phyloP scores from a whole-genome alignment of 92 coral and sea anemone genomes.

The Isaurus tuberculatus region DNA sequence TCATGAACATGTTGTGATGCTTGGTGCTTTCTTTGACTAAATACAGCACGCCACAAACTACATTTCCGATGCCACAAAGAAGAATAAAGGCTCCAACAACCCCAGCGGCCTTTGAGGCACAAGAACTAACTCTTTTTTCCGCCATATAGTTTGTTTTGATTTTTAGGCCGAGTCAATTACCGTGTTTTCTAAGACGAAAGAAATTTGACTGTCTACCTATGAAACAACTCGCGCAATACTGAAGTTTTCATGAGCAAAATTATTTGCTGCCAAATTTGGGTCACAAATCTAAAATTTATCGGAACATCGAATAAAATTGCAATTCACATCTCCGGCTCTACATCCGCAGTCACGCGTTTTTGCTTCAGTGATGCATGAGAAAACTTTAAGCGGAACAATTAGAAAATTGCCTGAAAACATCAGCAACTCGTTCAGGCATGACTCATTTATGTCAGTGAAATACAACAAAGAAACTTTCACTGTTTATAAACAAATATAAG shows the following conservation, averaged over 20 bases:
- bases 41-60: slow-evolving; percentile 30
- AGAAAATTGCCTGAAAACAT: slow-evolving; percentile 16
- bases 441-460: background rate
- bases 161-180: background rate
- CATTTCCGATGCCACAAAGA: slow-evolving; percentile 34
- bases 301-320: background rate
- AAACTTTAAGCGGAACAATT: background rate
- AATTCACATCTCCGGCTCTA: background rate
- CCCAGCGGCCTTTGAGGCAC: slow-evolving; percentile 26
- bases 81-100: slow-evolving; percentile 28
- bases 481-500: slow-evolving; percentile 21
- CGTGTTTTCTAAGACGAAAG: background rate
- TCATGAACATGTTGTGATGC: background rate
- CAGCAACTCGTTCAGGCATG: slow-evolving; percentile 30
- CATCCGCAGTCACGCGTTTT: slow-evolving; percentile 22
- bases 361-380: slow-evolving; percentile 15
- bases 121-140: background rate
- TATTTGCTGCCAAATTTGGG: slow-evolving; percentile 32
- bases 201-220: background rate
- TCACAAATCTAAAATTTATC: background rate
- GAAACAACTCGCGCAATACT: background rate
- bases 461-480: background rate
- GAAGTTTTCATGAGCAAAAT: background rate
- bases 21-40: background rate
- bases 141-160: slow-evolving; percentile 31